A percentile compares a stretch with the other conserved stretches of the same genome.
Evolutionary conservation across 2,888 invertebrate genomes (phyloP).

Genomic region (Ornithoptera priamus): DNA sequence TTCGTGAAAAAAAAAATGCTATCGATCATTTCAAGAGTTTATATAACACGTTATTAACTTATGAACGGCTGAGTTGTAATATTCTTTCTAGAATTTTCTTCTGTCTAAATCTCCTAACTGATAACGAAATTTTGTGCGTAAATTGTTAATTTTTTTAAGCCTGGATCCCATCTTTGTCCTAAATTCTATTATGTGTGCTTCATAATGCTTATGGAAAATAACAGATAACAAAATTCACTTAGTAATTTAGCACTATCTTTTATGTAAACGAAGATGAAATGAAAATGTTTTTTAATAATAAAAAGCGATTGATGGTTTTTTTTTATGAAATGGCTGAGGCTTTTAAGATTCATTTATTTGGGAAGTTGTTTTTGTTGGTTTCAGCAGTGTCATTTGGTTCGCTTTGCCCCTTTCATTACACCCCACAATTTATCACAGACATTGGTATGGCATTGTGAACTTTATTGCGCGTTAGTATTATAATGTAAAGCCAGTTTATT

Average conservation of each 20-base stretch:
- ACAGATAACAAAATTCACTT: neutral
- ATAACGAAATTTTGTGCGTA: neutral
- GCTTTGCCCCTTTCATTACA: conserved; percentile 19
- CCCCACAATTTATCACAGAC: conserved; percentile 17
- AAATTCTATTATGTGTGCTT: neutral
- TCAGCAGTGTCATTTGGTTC: conserved; percentile 11
- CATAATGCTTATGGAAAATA: neutral
- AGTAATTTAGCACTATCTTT: neutral
- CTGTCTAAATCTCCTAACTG: neutral
- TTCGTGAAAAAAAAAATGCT: no score
- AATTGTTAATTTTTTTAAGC: neutral
- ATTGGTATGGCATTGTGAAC: conserved; percentile 1
- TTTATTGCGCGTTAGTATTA: neutral
- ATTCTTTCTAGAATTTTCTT: neutral
- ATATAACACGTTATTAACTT: no score
- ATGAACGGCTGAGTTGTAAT: no score
- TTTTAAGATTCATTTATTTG: conserved; percentile 3
- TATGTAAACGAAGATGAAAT: neutral
- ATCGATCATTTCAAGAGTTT: no score
- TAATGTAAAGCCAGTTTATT: neutral
- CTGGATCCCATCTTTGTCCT: neutral
- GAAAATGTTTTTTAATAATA: neutral
- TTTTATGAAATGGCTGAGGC: neutral
- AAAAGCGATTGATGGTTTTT: neutral
- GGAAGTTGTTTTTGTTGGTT: neutral